Evolutionary conservation across 2,888 invertebrate species (phyloP), one percentile per base, ranked within the genome.

Genomic region (Lottia gigantea): DNA sequence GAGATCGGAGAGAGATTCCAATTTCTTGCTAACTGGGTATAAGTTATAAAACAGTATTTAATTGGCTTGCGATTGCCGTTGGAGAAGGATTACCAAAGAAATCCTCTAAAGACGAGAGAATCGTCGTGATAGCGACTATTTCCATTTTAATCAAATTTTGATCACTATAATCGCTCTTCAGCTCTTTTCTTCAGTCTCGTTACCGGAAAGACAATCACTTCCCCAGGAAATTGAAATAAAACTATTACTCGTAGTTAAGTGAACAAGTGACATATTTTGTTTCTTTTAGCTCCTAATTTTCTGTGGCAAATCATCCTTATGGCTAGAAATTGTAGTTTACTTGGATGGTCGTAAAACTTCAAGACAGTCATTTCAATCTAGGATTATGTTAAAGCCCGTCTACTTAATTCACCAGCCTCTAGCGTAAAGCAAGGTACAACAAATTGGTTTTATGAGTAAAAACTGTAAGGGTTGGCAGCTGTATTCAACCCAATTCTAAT

Each of bases 131-230:
- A 66, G 74, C 68, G 63, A 68, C 71, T 64, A 78, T 78, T 78
- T 78, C 78, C 78, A 78, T 78, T 78, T 78, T 78, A 78, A 78
- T 78, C 75, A 76, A 78, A 76, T 76, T 75, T 68, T 71, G 78
- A 78, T 78, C 78, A 71, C 76, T 68, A 72, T 73, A 72, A 78
- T 73, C 74, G 68, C 69, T 49, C 46, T 69, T 55, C 55, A 66
- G 19, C 46, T 25, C 25, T 64, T 19, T 46, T 62, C 47, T 23
- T 55, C 46, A 63, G 49, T 49, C n/a, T 70, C 67, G 46, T 46
- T 47, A 31, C 49, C 62, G 46, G 47, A 46, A 55, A 49, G 46
- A 49, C 40, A 23, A 67, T 55, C 46, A 55, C 66, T 47, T 63
- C 70, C 69, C n/a, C 62, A 63, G 74, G 73, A 78, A 78, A 76